Evolutionary conservation across 1,140 invertebrate genomes (phyloP), one percentile per base, ranked within the genome.

Genomic region (Stegodyphus dumicola): DNA sequence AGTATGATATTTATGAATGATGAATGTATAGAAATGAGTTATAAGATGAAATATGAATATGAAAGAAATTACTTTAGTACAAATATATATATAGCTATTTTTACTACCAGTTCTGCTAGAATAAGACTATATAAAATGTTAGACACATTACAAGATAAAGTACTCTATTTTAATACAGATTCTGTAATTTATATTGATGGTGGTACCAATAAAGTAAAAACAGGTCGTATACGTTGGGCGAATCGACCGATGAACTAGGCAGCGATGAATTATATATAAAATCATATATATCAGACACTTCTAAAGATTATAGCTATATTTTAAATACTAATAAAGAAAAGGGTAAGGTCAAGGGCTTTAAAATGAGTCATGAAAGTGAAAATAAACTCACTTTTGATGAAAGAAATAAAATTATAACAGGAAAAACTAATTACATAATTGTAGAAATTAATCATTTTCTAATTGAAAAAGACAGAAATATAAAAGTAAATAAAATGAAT

Each of bases 1-100:
- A 79, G 69, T 79, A 79, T 79, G 66, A 69, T 66, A 66, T 79
- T 79, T 54, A 11, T 69, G 66, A 79, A 79, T 53, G 15, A 49
- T 54, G 64, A 78, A 67, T 78, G 65, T 78, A 15, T 78, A 53
- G 15, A 78, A 69, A 78, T 53, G 76, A 53, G 10, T 18, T 69
- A 78, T 67, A 53, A 78, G 52, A 67, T 78, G 48, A 69, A 78
- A 78, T 48, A 78, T 66, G 49, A 71, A 80, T 80, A 15, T 56
- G 64, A n/a, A 65, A 33, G 4, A 60, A 7, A 80, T 53, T 51
- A 80, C 49, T 71, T 71, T 60, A 70, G 60, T 60, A 80, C 78
- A 60, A 73, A 80, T 64, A 54, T 80, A 33, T 80, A 71, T 71
- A 64, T 80, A 17, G 17, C 53, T 60, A 53, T 51, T 33, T 71